Evolutionary conservation across 64 coral and sea anemone species (phyloP).

Genomic region (Pachyseris speciosa): DNA sequence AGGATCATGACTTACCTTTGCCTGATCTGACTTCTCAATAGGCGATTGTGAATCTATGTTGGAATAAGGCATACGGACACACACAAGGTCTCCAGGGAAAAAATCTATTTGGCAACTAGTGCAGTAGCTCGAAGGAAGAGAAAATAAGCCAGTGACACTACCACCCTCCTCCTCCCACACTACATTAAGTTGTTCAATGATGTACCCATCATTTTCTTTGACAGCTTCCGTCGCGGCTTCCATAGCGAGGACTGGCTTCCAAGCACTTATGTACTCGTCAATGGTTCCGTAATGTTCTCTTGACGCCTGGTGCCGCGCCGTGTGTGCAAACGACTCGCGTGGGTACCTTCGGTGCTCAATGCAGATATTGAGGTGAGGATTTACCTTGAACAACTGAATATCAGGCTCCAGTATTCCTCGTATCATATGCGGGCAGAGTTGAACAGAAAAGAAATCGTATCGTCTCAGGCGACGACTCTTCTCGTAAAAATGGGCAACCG

Average conservation of each 20-base stretch:
- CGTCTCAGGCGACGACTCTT: constrained; percentile 40
- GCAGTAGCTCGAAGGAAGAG: constrained; percentile 17
- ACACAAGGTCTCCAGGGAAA: constrained; percentile 36
- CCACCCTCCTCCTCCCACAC: not conserved
- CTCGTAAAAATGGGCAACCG: constrained; percentile 57
- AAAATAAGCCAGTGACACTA: not conserved
- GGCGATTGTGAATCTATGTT: not conserved
- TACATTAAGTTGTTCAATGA: constrained; percentile 57
- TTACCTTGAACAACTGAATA: constrained; percentile 71
- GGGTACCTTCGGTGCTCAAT: constrained; percentile 75
- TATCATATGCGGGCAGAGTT: constrained; percentile 67
- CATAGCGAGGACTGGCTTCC: constrained; percentile 80
- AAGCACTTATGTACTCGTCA: constrained; percentile 67
- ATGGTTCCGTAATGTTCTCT: constrained; percentile 48
- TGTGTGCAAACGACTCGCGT: constrained; percentile 62
- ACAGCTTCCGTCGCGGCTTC: constrained; percentile 76
- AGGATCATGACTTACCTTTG: not conserved
- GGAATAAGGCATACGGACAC: constrained; percentile 1
- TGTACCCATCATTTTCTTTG: constrained; percentile 72
- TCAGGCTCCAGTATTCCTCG: constrained; percentile 65
- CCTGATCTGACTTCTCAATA: not conserved
- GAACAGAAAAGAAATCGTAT: constrained; percentile 72
- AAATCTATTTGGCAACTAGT: constrained; percentile 28
- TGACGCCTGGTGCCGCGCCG: constrained; percentile 58
- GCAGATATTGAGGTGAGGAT: constrained; percentile 57